Base-by-base conservation (phyloP, 2,797 vertebrate species). In the Lagothrix lagotricha region DNA sequence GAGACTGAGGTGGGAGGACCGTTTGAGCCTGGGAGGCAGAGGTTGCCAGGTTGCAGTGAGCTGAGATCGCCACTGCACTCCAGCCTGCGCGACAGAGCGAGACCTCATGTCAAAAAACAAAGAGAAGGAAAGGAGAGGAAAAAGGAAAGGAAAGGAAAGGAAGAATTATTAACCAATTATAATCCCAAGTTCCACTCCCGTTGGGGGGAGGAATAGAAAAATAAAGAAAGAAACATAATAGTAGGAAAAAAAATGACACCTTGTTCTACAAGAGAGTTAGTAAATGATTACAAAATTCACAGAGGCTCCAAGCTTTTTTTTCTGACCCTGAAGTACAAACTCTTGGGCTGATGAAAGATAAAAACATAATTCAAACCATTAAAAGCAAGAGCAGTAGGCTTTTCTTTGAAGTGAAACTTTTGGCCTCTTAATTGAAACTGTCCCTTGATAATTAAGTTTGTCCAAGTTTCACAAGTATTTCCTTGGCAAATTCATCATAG, bases 321-420 rank as follows among this genome's bases (percentile, higher is more conserved):
- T 95, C 84, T 93, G 64, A 95, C 26, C 73, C n/a, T 93, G 54
- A 84, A 89, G 17, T 88, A 87, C 81, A 97, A 95, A 91, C 30
- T 94, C 64, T 67, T 70, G 22, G 14, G 46, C 48, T 94, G 36
- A 91, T 30, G 28, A 90, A 22, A 95, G 76, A 88, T 15, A 95
- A 64, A 96, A 95, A 75, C 28, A 46, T 73, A 95, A 90, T 82
- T 85, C 72, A 96, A 94, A 57, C 4, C 39, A 88, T 79, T 93
- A 85, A 88, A 84, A 58, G 72, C n/a, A 94, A 89, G 30, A 39
- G 67, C 19, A 30, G 4, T 1, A 86, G 28, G 11, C 22, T 88
- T 88, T 88, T 79, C 88, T 94, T 64, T 94, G 44, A 92, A 75
- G 20, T 73, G n/a, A 57, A 67, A 81, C 77, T 64, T 64, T 89